phyloP scores from a whole-genome alignment of 2,113 vertebrate species.

The Chaetura pelagica region DNA sequence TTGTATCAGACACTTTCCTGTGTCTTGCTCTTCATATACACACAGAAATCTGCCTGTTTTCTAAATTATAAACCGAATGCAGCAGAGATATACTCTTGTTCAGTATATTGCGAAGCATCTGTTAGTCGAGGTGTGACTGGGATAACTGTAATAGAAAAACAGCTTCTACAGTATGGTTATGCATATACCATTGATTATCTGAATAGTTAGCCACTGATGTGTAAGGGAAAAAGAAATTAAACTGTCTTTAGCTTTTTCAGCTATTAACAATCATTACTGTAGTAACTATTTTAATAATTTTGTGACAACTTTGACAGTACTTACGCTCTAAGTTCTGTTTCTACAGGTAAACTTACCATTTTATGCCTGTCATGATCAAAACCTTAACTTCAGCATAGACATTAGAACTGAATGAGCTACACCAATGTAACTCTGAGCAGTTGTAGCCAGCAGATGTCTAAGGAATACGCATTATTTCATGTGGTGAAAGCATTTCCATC shows the following conservation, averaged over 20 bases:
- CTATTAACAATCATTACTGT: background rate
- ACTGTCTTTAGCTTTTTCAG: background rate
- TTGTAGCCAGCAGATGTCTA: background rate
- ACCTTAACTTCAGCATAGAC: background rate
- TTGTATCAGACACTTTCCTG: background rate
- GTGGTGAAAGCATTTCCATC: background rate
- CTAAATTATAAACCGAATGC: background rate
- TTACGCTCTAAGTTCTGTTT: background rate
- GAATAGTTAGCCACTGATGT: background rate
- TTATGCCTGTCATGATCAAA: background rate
- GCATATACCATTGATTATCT: background rate
- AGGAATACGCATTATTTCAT: background rate
- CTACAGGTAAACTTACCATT: background rate
- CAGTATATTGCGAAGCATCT: background rate
- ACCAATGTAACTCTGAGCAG: background rate
- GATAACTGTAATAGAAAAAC: background rate
- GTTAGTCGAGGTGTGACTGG: background rate
- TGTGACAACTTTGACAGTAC: background rate
- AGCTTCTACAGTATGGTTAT: background rate
- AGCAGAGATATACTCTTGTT: background rate
- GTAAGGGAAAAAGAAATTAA: background rate
- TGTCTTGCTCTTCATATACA: background rate
- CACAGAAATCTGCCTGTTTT: background rate
- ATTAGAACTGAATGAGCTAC: background rate
- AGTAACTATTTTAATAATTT: background rate